A percentile compares a stretch with the other conserved stretches of the same genome.
Evolutionary conservation across 2,888 invertebrate genomes (phyloP).

Genomic region (Yponomeuta plumbellus): DNA sequence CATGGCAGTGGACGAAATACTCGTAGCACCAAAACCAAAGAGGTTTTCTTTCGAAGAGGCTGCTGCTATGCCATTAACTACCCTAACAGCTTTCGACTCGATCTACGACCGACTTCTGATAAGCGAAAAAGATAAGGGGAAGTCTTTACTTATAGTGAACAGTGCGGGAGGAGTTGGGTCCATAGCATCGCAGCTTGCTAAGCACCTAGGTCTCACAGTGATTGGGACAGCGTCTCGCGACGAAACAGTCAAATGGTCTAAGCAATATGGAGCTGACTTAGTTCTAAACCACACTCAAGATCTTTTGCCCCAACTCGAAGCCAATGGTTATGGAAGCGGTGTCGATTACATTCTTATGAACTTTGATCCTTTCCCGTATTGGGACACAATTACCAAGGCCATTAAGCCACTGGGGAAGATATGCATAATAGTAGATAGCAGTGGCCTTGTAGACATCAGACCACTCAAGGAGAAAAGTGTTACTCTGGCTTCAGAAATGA

Average conservation of each 20-base stretch:
- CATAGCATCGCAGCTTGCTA: constrained; percentile 56
- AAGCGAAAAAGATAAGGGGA: constrained; percentile 56
- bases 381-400: constrained; percentile 52
- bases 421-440: constrained; percentile 59
- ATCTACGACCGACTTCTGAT: constrained; percentile 51
- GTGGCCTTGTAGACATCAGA: constrained; percentile 47
- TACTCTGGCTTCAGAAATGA: constrained; percentile 55
- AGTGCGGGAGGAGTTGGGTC: constrained; percentile 66
- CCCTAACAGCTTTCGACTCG: constrained; percentile 56
- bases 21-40: constrained; percentile 54
- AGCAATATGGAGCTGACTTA: constrained; percentile 46
- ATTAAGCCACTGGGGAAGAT: constrained; percentile 63
- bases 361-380: constrained; percentile 62
- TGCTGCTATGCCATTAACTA: constrained; percentile 60
- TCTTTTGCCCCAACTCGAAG: constrained; percentile 47
- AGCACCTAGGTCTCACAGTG: constrained; percentile 52
- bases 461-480: constrained; percentile 59
- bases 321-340: constrained; percentile 45
- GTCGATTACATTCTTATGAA: constrained; percentile 60
- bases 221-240: constrained; percentile 61
- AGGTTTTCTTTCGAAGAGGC: constrained; percentile 58
- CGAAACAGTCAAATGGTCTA: constrained; percentile 47
- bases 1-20: constrained; percentile 48
- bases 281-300: constrained; percentile 55
- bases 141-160: constrained; percentile 55